Percentiles rank a stretch among this genome's conserved stretches.
These are phyloP conservation scores for Lepilemur septentrionalis DNA, from an alignment of 2,797 vertebrate species.

Conservation along the genomic window DNA sequence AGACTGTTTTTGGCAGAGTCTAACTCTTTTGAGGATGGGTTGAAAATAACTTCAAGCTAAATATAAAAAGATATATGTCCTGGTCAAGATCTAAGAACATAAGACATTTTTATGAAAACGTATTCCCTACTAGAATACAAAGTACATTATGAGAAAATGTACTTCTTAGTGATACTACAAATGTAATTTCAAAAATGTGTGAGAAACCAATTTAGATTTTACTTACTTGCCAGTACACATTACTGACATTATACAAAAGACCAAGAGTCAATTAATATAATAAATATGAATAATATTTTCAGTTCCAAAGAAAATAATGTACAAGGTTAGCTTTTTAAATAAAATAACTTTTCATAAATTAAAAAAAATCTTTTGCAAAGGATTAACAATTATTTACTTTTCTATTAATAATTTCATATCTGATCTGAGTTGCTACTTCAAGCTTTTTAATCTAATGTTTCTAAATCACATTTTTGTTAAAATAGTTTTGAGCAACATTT, in stretches of 20 bases:
- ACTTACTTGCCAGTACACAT: constrained; percentile 47
- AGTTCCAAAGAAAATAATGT: constrained; percentile 23
- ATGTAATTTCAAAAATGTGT: constrained; percentile 22
- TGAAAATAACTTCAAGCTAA: constrained; percentile 26
- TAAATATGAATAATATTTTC: background rate
- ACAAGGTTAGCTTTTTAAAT: constrained; percentile 33
- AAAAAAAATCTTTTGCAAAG: constrained; percentile 15
- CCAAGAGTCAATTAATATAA: constrained; percentile 35
- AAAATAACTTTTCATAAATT: constrained; percentile 32
- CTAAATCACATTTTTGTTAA: constrained; percentile 46
- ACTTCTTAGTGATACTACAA: constrained; percentile 11
- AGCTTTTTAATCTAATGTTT: constrained; percentile 34
- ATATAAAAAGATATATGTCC: background rate
- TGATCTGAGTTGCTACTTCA: constrained; percentile 17
- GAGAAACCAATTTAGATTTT: constrained; percentile 42
- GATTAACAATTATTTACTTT: constrained; percentile 43
- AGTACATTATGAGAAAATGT: background rate
- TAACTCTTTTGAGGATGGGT: background rate
- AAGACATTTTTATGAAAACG: background rate
- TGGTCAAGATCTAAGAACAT: background rate
- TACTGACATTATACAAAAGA: constrained; percentile 14
- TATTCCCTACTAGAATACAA: background rate
- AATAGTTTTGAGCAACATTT: constrained; percentile 19
- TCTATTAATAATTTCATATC: background rate
- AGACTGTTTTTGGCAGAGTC: background rate